Base-by-base conservation (phyloP, 2,797 vertebrate genomes). In the Urophycis tenuis region DNA sequence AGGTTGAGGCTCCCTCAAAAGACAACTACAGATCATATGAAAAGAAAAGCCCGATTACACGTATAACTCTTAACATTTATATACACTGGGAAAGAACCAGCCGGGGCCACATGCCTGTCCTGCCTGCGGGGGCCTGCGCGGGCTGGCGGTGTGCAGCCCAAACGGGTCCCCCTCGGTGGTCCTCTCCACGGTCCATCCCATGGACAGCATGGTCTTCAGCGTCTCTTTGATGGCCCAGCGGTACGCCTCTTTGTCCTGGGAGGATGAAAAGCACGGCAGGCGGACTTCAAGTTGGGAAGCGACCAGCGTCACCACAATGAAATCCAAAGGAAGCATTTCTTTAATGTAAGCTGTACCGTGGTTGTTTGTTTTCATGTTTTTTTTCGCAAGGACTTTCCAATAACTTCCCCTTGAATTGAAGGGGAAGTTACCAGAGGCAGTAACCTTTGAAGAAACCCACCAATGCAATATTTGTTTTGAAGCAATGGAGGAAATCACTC, bases 171-270 rank as follows among this genome's bases (percentile, higher is more conserved):
- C 95, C 45, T 96, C 96, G 41, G 95, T 92, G 0, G 94, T 96
- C 67, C 95, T 94, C 85, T 96, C 96, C 79, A 98, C 94, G n/a
- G 91, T 91, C 96, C 97, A 98, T 8, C 95, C 95, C 91, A 96
- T 95, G 0, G 95, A 95, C 87, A 98, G 85, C 96, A 99, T 99
- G 3, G 92, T 96, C 87, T 95, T 98, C 34, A 98, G 86, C 0
- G 96, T 97, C 83, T 97, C 96, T 88, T 97, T 99, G 83, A 98
- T 97, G 72, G 94, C 93, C 92, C 93, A 95, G 49, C 96, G 94
- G 88, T 96, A 98, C 39, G 93, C 93, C 89, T 98, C 97, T 90
- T 98, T 99, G 84, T 99, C 97, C 97, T 99, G 79, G 33, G 80
- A 79, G 32, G 32, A 71, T 19, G 17, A 8, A 71, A 15, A 32